Percentiles rank a stretch among this genome's conserved stretches.
These are phyloP conservation scores for Drosophila nigritarsus DNA, from an alignment of 2,888 invertebrate genomes.

Conservation along the genomic window DNA sequence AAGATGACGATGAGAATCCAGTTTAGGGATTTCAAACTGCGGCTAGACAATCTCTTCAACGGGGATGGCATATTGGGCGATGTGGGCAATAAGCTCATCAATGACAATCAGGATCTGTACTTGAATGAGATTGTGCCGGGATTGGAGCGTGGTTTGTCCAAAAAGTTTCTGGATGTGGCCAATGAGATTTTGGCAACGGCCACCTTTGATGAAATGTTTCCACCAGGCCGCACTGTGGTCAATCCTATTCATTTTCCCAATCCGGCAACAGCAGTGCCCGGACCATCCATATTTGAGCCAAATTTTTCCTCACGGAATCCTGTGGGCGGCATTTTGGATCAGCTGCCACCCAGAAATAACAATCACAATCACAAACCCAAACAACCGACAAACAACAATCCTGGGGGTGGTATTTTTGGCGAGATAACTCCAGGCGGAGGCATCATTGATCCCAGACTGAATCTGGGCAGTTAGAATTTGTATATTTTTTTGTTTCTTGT, in stretches of 20 bases:
- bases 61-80: constrained; percentile 83
- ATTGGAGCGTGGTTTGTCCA: constrained; percentile 83
- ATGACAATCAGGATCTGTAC: constrained; percentile 84
- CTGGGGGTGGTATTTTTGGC: constrained; percentile 46
- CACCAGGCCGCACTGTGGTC: constrained; percentile 67
- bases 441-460: constrained; percentile 56
- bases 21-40: constrained; percentile 82
- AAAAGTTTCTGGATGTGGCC: constrained; percentile 83
- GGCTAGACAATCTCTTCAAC: constrained; percentile 84
- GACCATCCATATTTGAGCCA: constrained; percentile 64
- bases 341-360: constrained; percentile 41
- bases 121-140: constrained; percentile 84
- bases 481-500: constrained; percentile 2
- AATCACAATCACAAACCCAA: constrained; percentile 30
- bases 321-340: constrained; percentile 57
- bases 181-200: constrained; percentile 83
- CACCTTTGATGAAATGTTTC: constrained; percentile 85
- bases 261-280: constrained; percentile 13
- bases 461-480: constrained; percentile 31
- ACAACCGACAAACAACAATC: constrained; percentile 24
- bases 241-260: constrained; percentile 62
- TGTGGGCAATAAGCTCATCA: constrained; percentile 84
- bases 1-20: constrained; percentile 82
- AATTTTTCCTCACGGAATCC: constrained; percentile 47
- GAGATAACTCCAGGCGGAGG: constrained; percentile 41